These are phyloP conservation scores for Mizuhopecten yessoensis DNA, from an alignment of 1,140 invertebrate species.

Conservation along the genomic window DNA sequence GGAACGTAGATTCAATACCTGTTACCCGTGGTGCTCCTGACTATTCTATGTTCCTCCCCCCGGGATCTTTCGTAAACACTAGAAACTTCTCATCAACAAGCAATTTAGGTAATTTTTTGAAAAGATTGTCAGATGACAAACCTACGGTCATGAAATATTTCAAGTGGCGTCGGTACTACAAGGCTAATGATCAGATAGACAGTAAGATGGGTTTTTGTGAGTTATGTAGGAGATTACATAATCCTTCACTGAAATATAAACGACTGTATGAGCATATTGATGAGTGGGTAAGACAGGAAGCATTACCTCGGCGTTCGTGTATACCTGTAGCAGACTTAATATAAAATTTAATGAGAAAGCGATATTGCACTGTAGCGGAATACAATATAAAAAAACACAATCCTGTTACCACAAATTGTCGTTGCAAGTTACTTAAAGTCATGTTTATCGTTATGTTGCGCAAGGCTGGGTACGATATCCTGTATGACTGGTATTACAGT, in stretches of 20 bases:
- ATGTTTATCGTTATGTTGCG: too few relatives aligned
- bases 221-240: too few relatives aligned
- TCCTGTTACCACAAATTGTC: too few relatives aligned
- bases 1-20: neutral
- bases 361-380: too few relatives aligned
- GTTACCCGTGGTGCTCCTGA: conserved; percentile 1
- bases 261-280: neutral
- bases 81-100: neutral
- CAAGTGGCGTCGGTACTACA: neutral
- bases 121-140: neutral
- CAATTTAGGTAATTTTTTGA: neutral
- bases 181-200: neutral
- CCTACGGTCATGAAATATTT: neutral
- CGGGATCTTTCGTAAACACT: neutral
- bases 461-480: too few relatives aligned
- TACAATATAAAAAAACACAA: too few relatives aligned
- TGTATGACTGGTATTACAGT: too few relatives aligned
- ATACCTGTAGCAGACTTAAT: neutral
- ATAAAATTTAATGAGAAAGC: too few relatives aligned
- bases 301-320: neutral
- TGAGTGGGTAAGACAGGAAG: neutral
- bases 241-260: neutral
- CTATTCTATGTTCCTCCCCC: neutral
- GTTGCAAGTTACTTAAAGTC: too few relatives aligned
- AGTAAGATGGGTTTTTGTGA: too few relatives aligned